These are phyloP conservation scores for Apostichopus leukothele DNA, from an alignment of 53 echinoderm and acorn worm genomes.

Conservation along the genomic window DNA sequence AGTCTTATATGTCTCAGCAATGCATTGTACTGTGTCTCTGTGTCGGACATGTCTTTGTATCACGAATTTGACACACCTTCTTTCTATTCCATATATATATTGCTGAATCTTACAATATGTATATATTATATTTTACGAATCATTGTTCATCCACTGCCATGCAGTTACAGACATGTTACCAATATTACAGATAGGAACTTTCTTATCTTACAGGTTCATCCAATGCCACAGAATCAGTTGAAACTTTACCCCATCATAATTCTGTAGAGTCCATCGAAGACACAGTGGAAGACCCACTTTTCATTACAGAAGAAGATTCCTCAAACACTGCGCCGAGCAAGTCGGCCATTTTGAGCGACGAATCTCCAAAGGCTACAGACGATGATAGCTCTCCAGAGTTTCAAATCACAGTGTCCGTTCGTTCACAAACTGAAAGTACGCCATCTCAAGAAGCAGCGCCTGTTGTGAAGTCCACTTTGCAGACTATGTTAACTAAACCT, in stretches of 20 bases:
- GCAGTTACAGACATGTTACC: no score
- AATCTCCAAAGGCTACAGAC: neutral
- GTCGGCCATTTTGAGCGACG: neutral
- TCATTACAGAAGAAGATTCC: slow-evolving; percentile 19
- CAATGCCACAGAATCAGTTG: neutral
- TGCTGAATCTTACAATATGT: no score
- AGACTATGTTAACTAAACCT: neutral
- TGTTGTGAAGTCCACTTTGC: neutral
- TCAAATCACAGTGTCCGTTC: slow-evolving; percentile 31
- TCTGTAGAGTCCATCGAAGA: slow-evolving; percentile 15
- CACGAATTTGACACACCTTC: no score
- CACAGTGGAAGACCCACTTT: neutral
- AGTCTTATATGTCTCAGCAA: no score
- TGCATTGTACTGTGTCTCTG: no score
- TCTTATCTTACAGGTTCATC: no score
- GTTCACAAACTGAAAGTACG: slow-evolving; percentile 2
- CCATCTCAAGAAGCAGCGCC: neutral
- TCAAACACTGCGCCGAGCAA: neutral
- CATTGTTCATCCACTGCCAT: no score
- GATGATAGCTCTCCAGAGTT: slow-evolving; percentile 29
- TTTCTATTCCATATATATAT: no score
- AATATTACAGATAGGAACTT: no score
- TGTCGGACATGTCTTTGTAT: no score
- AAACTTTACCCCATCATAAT: neutral
- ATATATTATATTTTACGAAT: no score